Evolutionary conservation across 2,113 vertebrate genomes (phyloP).

Genomic region (Oreochromis spilurus): DNA sequence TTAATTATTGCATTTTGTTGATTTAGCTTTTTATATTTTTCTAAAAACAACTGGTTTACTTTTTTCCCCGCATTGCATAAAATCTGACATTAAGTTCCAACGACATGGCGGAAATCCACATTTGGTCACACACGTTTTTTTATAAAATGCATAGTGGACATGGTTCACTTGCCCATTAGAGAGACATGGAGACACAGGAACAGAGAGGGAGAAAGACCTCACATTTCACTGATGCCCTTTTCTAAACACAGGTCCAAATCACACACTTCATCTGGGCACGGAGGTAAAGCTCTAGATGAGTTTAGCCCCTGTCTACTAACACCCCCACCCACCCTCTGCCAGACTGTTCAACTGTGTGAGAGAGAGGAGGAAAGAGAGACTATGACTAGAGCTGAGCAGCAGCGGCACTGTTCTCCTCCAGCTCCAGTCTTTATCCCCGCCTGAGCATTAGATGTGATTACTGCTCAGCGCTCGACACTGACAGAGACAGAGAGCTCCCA

Average conservation of each 20-base stretch:
- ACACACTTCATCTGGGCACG: conserved; percentile 66
- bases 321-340: conserved; percentile 4
- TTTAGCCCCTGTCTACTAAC: conserved; percentile 54
- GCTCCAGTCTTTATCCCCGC: conserved; percentile 71
- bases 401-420: conserved; percentile 56
- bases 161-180: background rate
- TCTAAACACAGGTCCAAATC: conserved; percentile 66
- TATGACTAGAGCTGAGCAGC: conserved; percentile 29
- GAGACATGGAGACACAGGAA: background rate
- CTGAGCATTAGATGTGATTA: conserved; percentile 82
- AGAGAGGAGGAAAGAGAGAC: conserved; percentile 31
- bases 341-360: conserved; percentile 21
- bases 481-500: conserved; percentile 73
- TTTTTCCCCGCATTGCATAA: background rate
- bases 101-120: background rate
- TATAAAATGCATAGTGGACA: background rate
- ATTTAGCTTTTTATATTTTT: background rate
- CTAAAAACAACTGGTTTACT: background rate
- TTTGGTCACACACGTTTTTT: background rate
- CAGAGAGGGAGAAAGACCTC: conserved; percentile 35
- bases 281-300: conserved; percentile 67
- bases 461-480: conserved; percentile 75
- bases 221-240: conserved; percentile 64
- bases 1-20: background rate
- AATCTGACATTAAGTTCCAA: background rate